These are phyloP conservation scores for Percopsis transmontana DNA, from an alignment of 2,113 vertebrate species.

Conservation along the genomic window DNA sequence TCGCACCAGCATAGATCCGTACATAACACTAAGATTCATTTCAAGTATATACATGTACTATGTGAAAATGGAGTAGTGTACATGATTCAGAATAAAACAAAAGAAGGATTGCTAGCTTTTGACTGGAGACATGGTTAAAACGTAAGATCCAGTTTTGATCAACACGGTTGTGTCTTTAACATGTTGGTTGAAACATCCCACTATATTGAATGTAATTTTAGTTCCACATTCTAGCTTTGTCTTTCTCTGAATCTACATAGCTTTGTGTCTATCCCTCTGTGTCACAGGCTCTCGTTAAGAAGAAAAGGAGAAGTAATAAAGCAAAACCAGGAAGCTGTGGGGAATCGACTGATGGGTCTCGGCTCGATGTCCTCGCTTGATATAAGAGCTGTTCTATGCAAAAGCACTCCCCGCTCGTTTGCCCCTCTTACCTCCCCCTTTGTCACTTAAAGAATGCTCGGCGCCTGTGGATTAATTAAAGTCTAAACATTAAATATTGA, in stretches of 20 bases:
- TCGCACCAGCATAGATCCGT: too few species aligned
- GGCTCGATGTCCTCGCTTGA: conserved; percentile 82
- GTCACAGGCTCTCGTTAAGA: conserved; percentile 39
- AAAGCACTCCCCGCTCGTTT: conserved; percentile 80
- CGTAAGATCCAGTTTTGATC: too few species aligned
- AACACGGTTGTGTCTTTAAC: too few species aligned
- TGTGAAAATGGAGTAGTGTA: too few species aligned
- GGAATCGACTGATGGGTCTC: conserved; percentile 69
- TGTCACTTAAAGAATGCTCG: conserved; percentile 99
- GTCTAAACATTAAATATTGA: conserved; percentile 99
- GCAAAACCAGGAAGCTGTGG: conserved; percentile 39
- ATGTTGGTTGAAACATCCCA: too few species aligned
- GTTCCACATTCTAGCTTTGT: too few species aligned
- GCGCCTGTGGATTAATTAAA: conserved; percentile 99
- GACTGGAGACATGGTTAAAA: too few species aligned
- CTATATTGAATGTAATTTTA: too few species aligned
- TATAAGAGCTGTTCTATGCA: conserved; percentile 96
- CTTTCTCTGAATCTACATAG: neutral
- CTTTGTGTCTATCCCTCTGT: conserved; percentile 7
- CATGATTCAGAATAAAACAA: too few species aligned
- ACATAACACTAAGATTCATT: too few species aligned
- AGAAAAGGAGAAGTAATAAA: conserved; percentile 45
- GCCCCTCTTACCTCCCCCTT: conserved; percentile 61
- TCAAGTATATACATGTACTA: too few species aligned
- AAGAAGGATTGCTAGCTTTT: too few species aligned